Evolutionary conservation across 2,113 vertebrate genomes (phyloP).

Genomic region (Mus spicilegus): DNA sequence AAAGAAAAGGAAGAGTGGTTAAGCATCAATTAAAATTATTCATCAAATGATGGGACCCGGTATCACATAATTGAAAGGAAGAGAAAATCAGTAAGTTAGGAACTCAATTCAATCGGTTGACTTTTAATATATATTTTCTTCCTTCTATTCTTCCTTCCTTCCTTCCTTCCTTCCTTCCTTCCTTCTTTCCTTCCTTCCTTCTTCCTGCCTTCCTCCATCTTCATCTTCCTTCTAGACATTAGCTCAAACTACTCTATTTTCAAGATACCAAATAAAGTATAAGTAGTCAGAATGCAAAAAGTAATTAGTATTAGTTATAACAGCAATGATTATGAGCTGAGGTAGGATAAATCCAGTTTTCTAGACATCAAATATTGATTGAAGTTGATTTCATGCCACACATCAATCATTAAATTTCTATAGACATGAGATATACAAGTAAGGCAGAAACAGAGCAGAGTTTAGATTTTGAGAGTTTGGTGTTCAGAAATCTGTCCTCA

Average conservation of each 20-base stretch:
- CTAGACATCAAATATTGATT: background rate
- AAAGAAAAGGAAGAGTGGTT: constrained; percentile 33
- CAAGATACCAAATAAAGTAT: background rate
- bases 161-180: background rate
- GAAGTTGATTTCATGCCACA: background rate
- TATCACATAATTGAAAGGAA: background rate
- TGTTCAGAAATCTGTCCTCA: background rate
- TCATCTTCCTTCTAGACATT: background rate
- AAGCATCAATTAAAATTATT: background rate
- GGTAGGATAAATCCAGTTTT: background rate
- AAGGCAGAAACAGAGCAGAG: background rate
- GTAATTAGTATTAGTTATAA: background rate
- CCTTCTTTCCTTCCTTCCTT: background rate
- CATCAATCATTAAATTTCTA: background rate
- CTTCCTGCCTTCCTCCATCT: too few species aligned
- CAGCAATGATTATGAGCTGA: background rate
- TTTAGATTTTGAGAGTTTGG: background rate
- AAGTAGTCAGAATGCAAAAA: constrained; percentile 19
- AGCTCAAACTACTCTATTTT: background rate
- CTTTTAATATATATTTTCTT: background rate
- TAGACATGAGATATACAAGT: background rate
- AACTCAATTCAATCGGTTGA: background rate
- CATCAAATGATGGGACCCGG: background rate
- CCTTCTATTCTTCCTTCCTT: background rate
- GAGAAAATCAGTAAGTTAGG: background rate